Base-by-base conservation (phyloP, 2,113 vertebrate species). In the Acanthisitta chloris region DNA sequence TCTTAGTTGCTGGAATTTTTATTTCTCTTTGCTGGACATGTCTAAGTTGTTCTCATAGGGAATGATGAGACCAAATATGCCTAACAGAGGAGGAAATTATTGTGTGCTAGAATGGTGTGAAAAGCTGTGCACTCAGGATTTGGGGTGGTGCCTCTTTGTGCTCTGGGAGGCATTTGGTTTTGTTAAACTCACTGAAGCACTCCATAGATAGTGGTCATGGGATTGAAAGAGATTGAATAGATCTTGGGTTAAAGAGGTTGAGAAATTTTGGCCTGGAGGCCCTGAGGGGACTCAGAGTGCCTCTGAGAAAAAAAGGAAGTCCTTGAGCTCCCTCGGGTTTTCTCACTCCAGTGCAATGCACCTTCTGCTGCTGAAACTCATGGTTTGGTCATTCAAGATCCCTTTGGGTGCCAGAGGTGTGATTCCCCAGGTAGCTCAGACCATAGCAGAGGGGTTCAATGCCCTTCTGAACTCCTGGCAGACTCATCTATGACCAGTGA, bases 181-280 rank as follows among this genome's bases (percentile, higher is more conserved):
- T 42, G 25, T 31, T 28, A n/a, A 62, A 76, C 14, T 24, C 21
- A 14, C 2, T n/a, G 51, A 52, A 62, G 8, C 19, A 15, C 38
- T 8, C 23, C 0, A 0, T 25, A 34, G 64, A 3, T 3, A 12
- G 51, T 52, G 31, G 49, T 12, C 8, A 58, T 52, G 0, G 5
- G 21, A 52, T 16, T 28, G 55, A 36, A 58, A 71, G 69, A 65
- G 18, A 19, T 33, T 36, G 43, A 70, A 4, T 2, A 1, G 18
- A 29, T 24, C 13, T 65, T 52, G 38, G 28, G 16, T 34, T 52
- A 34, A 51, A 73, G n/a, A 46, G 9, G 4, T 48, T 42, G 34
- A 52, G 43, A 52, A 48, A 18, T 70, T 52, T 48, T 69, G 38
- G 24, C 16, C 26, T 84, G 34, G n/a, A 83, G 34, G 59, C 24